Base-by-base conservation (phyloP, 2,797 vertebrate genomes). In the Hirundo rustica region DNA sequence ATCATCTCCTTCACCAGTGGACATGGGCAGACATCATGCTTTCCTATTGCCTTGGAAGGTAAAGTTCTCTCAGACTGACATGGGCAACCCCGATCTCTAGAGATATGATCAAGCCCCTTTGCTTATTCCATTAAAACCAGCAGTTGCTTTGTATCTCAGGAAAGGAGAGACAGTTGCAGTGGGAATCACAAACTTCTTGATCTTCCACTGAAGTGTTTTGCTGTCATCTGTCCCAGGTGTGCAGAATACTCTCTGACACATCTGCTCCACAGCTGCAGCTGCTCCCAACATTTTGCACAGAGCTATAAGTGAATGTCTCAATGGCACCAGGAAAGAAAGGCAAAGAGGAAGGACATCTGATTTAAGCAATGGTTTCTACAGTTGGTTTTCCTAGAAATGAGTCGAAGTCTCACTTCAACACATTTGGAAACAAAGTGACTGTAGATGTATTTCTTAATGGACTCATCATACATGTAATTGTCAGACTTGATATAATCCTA, bases 401-500 rank as follows among this genome's bases (percentile, higher is more conserved):
- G 45, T 77, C 96, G 67, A 92, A 91, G 50, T 66, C 32, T 27
- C 60, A 65, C 11, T 38, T 38, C 38, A 74, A 76, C 11, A 79
- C 20, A 32, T 73, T 67, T 71, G 51, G 40, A 96, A 94, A 88
- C 38, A 89, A 85, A 90, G 44, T 50, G 38, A 86, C 22, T 45
- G 27, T n/a, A 66, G 29, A 50, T 72, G 34, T 23, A 27, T 54
- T 48, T 58, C 45, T 57, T 29, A 78, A 88, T 88, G 47, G 66
- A 55, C n/a, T 88, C 62, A 57, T 16, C 16, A 67, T 66, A 44
- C 57, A 53, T 54, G 55, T 72, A 58, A 85, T 86, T 91, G 40
- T 91, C 20, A 85, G 61, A 96, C 51, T 67, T 92, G 89, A 83
- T 89, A 82, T 38, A 45, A 42, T 87, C 57, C 47, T 26, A 13